phyloP scores from a whole-genome alignment of 2,888 invertebrate species.

The Chalcosyrphus nemorum region DNA sequence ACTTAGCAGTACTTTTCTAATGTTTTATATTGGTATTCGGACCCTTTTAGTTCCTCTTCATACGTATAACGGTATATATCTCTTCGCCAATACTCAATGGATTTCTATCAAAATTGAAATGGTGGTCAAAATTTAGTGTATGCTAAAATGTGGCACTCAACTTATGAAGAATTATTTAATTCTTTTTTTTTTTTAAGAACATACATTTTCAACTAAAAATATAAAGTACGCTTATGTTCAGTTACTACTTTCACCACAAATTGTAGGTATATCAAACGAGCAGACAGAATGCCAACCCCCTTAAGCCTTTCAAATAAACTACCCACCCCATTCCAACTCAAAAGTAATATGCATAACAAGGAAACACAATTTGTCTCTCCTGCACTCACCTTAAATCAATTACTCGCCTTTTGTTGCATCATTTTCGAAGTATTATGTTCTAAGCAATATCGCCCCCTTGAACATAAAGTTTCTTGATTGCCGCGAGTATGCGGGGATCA shows the following conservation, averaged over 20 bases:
- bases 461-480: not conserved
- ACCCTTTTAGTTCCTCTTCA: no score
- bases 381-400: slow-evolving; percentile 39
- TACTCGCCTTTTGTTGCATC: slow-evolving; percentile 29
- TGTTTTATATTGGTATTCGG: no score
- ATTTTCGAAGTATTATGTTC: not conserved
- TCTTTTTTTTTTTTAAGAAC: no score
- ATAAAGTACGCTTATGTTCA: no score
- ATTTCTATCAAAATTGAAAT: no score
- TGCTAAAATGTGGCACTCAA: no score
- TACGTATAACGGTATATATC: no score
- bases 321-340: not conserved
- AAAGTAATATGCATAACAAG: slow-evolving; percentile 7
- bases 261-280: not conserved
- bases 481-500: not conserved
- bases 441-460: not conserved
- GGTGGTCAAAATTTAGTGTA: no score
- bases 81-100: no score
- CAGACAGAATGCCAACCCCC: not conserved
- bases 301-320: not conserved
- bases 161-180: no score
- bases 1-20: no score
- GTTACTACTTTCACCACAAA: not conserved
- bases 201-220: no score
- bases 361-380: slow-evolving; percentile 5